Base-by-base conservation (phyloP, 1,140 invertebrate species). In the Bathynomus jamesi region DNA sequence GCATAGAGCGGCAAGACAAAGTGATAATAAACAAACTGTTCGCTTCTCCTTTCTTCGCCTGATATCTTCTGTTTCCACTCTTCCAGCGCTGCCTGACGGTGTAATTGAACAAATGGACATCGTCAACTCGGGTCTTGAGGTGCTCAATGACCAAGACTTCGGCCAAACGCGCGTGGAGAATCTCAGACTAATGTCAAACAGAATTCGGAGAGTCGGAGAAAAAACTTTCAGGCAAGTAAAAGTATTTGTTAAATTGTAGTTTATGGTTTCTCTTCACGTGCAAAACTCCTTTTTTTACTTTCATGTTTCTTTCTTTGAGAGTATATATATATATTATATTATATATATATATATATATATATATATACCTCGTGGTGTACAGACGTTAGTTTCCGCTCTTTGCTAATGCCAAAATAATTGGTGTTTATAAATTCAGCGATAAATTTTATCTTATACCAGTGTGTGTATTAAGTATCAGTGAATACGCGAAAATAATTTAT, bases 101-200 rank as follows among this genome's bases (percentile, higher is more conserved):
- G 82, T 84, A 28, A 81, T 86, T n/a, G 81, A 83, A 0, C 85
- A 87, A 73, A 72, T 87, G 75, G 86, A 87, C 71, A 82, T 87
- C 5, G 82, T 85, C 5, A 84, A 82, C 73, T 84, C 85, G 0
- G 85, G 84, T 0, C 79, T 87, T 66, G 83, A 86, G 73, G 80
- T 83, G 11, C 73, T 87, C 27, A 83, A 85, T 21, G 83, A 84
- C 65, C 82, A 85, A 40, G 83, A 83, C 25, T 80, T 86, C 61
- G 81, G 81, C 64, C 82, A 81, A 64, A 77, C 83, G 11, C 80
- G 80, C 28, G 79, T 86, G 30, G 82, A 85, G 75, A 85, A 84
- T 28, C 78, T 86, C 7, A 81, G 85, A 8, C 75, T 86, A 28
- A 85, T 85, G 82, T 85, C 84, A 76, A 86, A 85, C 78, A 79